phyloP scores from a whole-genome alignment of 35 echinoderm and acorn worm genomes.

The Acanthaster planci region DNA sequence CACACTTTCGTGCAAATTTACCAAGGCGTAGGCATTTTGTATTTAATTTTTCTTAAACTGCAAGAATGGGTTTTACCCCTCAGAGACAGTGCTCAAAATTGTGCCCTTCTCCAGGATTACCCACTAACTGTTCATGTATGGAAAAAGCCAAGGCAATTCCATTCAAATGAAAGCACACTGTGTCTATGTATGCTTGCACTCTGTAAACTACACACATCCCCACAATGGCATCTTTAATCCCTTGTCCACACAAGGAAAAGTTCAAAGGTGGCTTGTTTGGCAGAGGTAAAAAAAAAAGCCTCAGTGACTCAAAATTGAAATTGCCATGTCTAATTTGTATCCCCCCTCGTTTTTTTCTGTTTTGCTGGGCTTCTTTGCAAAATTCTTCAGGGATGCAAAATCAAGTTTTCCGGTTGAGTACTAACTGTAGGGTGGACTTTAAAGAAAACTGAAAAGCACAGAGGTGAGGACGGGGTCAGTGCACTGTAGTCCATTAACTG shows the following conservation, averaged over 20 bases:
- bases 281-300: not conserved
- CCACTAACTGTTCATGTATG: too few relatives aligned
- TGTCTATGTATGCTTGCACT: too few relatives aligned
- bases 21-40: too few relatives aligned
- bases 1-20: too few relatives aligned
- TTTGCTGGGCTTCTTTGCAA: not conserved
- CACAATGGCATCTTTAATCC: not conserved
- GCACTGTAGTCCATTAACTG: not conserved
- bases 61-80: too few relatives aligned
- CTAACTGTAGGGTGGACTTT: not conserved
- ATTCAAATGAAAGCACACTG: too few relatives aligned
- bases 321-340: not conserved
- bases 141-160: too few relatives aligned
- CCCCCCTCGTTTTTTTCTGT: not conserved
- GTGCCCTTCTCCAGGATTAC: too few relatives aligned
- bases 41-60: too few relatives aligned
- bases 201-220: too few relatives aligned
- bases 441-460: not conserved
- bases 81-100: too few relatives aligned
- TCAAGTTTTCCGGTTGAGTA: conserved; percentile 21
- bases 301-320: conserved; percentile 13
- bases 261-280: conserved; percentile 21
- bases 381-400: conserved; percentile 22
- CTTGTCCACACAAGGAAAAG: conserved; percentile 3
- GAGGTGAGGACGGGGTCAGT: not conserved